phyloP scores from a whole-genome alignment of 2,113 vertebrate species.

The Odocoileus hemionus region DNA sequence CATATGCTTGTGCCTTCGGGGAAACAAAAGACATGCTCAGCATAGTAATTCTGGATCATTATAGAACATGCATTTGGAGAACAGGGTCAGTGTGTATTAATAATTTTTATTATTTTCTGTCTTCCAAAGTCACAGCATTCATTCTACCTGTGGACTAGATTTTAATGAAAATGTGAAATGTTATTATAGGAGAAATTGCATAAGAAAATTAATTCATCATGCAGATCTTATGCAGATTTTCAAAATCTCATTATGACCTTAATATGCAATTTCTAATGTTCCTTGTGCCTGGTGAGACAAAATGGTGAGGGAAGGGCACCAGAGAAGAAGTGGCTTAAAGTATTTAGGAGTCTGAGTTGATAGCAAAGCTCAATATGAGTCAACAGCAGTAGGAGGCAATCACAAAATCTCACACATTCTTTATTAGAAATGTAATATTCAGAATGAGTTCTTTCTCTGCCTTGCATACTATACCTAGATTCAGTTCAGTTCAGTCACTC shows the following conservation, averaged over 20 bases:
- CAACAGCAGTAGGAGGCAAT: not conserved
- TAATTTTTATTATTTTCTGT: conserved; percentile 52
- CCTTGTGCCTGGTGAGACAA: not conserved
- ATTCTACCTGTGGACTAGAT: conserved; percentile 15
- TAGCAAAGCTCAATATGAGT: not conserved
- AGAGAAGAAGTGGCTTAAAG: not conserved
- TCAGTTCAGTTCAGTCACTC: not conserved
- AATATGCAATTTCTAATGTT: conserved; percentile 21
- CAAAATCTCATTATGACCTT: conserved; percentile 35
- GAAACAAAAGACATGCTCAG: not conserved
- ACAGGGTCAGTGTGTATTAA: conserved; percentile 19
- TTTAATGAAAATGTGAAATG: conserved; percentile 62
- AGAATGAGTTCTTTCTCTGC: not conserved
- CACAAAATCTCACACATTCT: not conserved
- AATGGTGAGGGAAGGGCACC: not conserved
- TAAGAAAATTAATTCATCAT: conserved; percentile 49
- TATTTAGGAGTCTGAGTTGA: not conserved
- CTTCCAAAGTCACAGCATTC: conserved; percentile 28
- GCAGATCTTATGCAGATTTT: not conserved
- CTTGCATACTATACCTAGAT: not conserved
- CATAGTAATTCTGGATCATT: conserved; percentile 20
- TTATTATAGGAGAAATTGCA: conserved; percentile 34
- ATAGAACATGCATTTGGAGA: conserved; percentile 21
- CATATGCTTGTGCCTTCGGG: not conserved
- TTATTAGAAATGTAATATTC: not conserved